A percentile compares a stretch with the other conserved stretches of the same genome.
phyloP scores from a whole-genome alignment of 2,113 vertebrate species.

The Notarius quadriscutis region DNA sequence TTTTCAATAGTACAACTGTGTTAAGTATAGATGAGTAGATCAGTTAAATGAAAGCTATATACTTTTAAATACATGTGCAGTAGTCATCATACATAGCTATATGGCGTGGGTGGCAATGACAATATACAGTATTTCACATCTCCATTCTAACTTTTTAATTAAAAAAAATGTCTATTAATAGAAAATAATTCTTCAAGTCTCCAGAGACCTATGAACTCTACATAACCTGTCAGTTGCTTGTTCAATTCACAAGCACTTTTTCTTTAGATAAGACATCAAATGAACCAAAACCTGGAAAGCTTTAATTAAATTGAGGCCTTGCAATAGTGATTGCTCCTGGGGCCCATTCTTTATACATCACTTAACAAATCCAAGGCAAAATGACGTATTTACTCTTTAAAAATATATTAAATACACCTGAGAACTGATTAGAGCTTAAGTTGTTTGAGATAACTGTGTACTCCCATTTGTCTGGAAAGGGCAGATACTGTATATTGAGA shows the following conservation, averaged over 20 bases:
- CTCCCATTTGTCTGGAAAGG: neutral
- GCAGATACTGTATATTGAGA: neutral
- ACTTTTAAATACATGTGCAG: neutral
- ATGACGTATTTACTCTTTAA: neutral
- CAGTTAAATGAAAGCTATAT: neutral
- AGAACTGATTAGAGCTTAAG: neutral
- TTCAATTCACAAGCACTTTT: neutral
- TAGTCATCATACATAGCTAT: neutral
- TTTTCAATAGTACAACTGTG: neutral
- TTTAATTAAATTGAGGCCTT: constrained; percentile 1
- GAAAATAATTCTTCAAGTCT: neutral
- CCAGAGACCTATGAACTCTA: neutral
- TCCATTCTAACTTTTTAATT: neutral
- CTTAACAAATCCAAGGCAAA: neutral
- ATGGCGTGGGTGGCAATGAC: neutral
- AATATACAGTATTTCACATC: neutral
- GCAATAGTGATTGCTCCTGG: neutral
- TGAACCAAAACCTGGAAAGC: neutral
- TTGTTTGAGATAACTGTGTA: neutral
- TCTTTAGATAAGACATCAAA: neutral
- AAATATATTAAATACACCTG: neutral
- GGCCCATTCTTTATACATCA: neutral
- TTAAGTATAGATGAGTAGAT: neutral
- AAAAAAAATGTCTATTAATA: constrained; percentile 1
- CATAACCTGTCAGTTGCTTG: neutral